phyloP scores from a whole-genome alignment of 2,888 invertebrate species.

The Drosophila hamatofila region DNA sequence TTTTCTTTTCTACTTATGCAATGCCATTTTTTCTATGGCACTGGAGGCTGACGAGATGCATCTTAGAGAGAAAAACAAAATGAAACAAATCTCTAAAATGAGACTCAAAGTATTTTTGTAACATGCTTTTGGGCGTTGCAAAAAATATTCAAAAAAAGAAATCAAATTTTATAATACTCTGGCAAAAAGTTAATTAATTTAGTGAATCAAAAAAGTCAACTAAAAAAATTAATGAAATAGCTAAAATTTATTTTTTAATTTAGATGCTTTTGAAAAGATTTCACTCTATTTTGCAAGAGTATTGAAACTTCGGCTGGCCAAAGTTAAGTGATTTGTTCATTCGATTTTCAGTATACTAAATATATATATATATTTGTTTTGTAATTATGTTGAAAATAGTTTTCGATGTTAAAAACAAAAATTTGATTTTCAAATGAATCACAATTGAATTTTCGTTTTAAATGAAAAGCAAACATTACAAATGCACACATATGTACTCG shows the following conservation, averaged over 20 bases:
- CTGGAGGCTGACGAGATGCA: conserved; percentile 20
- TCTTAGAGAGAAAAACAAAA: conserved; percentile 4
- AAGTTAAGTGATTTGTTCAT: conserved; percentile 22
- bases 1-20: conserved; percentile 6
- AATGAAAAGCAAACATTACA: conserved; percentile 54
- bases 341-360: conserved; percentile 60
- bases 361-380: conserved; percentile 4
- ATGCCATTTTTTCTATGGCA: conserved; percentile 48
- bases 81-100: neutral
- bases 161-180: conserved; percentile 7
- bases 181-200: conserved; percentile 10
- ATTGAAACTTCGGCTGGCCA: conserved; percentile 27
- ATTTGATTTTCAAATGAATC: conserved; percentile 76
- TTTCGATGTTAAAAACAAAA: conserved; percentile 68
- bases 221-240: too few relatives aligned
- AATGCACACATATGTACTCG: conserved; percentile 32
- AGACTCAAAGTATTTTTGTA: conserved; percentile 16
- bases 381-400: conserved; percentile 47
- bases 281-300: conserved; percentile 28
- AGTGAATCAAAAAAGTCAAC: neutral
- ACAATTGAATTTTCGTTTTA: conserved; percentile 69
- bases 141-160: conserved; percentile 4
- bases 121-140: conserved; percentile 45
- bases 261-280: neutral
- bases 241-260: neutral